Conservation (phyloP, 64 coral and sea anemone genomes). For the Pachyseris speciosa region DNA sequence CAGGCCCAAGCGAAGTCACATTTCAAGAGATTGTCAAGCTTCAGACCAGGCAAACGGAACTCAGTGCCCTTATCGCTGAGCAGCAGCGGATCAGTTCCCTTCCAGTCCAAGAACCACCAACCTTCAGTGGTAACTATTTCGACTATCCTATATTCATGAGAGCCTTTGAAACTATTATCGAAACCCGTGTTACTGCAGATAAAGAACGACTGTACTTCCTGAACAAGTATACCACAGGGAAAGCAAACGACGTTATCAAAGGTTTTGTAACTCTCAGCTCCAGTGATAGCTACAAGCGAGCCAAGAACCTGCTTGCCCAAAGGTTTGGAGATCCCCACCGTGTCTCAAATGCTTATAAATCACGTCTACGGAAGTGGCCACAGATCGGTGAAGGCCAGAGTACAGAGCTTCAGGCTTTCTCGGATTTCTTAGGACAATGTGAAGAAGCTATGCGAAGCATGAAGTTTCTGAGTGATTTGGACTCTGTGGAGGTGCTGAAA, state of each 20-base stretch:
- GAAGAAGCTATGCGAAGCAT: constrained; percentile 48
- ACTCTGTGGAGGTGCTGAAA: constrained; percentile 23
- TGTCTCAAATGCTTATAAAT: background rate
- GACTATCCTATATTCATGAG: constrained; percentile 18
- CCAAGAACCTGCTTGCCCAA: background rate
- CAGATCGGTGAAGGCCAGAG: background rate
- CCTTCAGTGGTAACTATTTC: constrained; percentile 3
- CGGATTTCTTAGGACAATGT: constrained; percentile 16
- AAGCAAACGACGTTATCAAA: background rate
- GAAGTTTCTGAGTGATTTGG: constrained; percentile 12
- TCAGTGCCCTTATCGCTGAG: constrained; percentile 18
- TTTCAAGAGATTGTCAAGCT: background rate
- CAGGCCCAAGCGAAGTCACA: background rate
- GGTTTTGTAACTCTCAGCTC: background rate
- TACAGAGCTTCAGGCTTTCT: background rate
- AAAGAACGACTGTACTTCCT: background rate
- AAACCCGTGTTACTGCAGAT: background rate
- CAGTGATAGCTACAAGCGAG: background rate
- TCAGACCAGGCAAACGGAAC: constrained; percentile 10
- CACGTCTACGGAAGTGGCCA: background rate
- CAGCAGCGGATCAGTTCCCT: constrained; percentile 17
- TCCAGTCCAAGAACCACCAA: constrained; percentile 20
- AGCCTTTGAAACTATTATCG: constrained; percentile 37
- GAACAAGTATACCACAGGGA: background rate
- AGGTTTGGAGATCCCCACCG: background rate